Percentiles rank a stretch among this genome's conserved stretches.
These are phyloP conservation scores for Archivesica marissinica DNA, from an alignment of 1,140 invertebrate genomes.

Conservation along the genomic window DNA sequence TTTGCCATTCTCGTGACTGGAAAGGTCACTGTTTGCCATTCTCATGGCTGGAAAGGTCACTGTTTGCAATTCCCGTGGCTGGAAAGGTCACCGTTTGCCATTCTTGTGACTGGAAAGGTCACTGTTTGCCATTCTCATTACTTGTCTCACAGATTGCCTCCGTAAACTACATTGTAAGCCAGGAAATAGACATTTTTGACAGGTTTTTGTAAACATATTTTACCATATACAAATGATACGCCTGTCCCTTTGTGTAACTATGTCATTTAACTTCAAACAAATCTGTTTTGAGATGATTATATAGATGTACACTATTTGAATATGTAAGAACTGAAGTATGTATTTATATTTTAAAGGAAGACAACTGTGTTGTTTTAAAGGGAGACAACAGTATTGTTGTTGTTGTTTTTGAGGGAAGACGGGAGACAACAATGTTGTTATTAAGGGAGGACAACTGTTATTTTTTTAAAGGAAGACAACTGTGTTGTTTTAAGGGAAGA, in stretches of 20 bases:
- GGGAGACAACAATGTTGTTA: too few species aligned
- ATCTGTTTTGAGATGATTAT: not conserved
- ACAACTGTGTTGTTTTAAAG: not conserved
- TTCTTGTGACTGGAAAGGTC: too few species aligned
- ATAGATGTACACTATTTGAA: not conserved
- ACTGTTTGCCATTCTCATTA: not conserved
- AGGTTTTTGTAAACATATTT: not conserved
- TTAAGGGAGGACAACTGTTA: not conserved
- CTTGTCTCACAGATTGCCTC: not conserved
- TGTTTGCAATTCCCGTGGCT: too few species aligned
- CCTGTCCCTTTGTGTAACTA: not conserved
- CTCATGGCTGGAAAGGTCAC: too few species aligned
- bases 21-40: too few species aligned
- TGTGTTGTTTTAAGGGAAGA: too few species aligned
- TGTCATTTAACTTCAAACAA: not conserved
- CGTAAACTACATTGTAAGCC: not conserved
- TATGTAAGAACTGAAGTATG: not conserved
- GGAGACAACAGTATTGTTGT: not conserved
- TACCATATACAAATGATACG: not conserved
- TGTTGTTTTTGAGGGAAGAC: too few species aligned
- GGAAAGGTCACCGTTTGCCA: too few species aligned
- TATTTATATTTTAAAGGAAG: slow-evolving; percentile 6
- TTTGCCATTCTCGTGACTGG: too few species aligned
- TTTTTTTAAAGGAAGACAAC: not conserved
- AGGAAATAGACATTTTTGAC: not conserved